Evolutionary conservation across 2,113 vertebrate species (phyloP).

Genomic region (Cricetomys ansorgei): DNA sequence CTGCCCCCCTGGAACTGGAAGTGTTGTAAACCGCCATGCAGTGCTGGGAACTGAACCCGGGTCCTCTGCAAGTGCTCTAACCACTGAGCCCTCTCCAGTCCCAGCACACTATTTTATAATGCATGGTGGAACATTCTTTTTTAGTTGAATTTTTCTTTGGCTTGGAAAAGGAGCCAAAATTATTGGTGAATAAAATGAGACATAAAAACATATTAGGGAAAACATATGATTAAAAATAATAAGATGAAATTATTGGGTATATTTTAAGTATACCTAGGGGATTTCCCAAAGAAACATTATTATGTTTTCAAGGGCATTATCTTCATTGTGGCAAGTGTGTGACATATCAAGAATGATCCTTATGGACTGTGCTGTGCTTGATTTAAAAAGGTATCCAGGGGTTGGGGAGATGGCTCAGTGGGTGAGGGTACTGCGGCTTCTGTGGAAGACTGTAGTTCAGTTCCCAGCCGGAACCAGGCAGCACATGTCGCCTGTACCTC

Average conservation of each 20-base stretch:
- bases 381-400: neutral
- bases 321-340: neutral
- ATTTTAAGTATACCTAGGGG: neutral
- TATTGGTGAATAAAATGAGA: neutral
- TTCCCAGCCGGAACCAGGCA: neutral
- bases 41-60: neutral
- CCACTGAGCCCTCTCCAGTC: neutral
- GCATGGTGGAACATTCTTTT: neutral
- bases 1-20: neutral
- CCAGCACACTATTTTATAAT: neutral
- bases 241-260: neutral
- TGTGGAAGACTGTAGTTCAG: neutral
- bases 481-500: no score
- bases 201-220: neutral
- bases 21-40: neutral
- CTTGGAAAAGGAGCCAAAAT: neutral
- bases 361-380: neutral
- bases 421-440: neutral
- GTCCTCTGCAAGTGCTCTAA: neutral
- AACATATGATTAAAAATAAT: neutral
- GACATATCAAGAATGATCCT: neutral
- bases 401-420: neutral
- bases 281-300: neutral
- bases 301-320: neutral
- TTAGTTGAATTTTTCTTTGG: neutral